A percentile compares a stretch with the other conserved stretches of the same genome.
Evolutionary conservation across 2,113 vertebrate genomes (phyloP).

Genomic region (Ariopsis seemanni): DNA sequence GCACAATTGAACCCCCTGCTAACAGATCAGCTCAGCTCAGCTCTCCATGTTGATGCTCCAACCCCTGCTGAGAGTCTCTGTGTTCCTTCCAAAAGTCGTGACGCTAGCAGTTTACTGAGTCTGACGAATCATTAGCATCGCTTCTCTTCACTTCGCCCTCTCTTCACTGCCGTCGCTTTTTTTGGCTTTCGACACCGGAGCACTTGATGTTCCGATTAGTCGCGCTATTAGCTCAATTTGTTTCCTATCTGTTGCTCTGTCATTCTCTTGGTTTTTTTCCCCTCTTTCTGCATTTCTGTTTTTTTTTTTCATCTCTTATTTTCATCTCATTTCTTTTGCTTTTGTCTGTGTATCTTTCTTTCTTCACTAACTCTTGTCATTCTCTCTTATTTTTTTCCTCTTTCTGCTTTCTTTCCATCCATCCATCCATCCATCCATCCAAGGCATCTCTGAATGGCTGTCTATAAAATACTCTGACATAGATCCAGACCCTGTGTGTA

Average conservation of each 20-base stretch:
- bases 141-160: neutral
- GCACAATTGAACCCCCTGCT: slow-evolving; percentile 13
- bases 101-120: neutral
- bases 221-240: neutral
- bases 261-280: neutral
- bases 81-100: neutral
- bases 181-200: neutral
- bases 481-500: neutral
- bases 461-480: neutral
- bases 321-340: neutral
- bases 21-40: neutral
- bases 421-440: neutral
- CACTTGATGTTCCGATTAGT: neutral
- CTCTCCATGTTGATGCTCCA: neutral
- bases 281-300: neutral
- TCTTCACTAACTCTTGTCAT: neutral
- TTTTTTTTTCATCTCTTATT: neutral
- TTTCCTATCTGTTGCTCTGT: neutral
- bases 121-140: neutral
- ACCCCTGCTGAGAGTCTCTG: neutral
- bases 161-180: neutral
- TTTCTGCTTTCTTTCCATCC: neutral
- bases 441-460: neutral
- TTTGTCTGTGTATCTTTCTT: neutral
- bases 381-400: neutral